A percentile compares a stretch with the other conserved stretches of the same genome.
These are phyloP conservation scores for Dryoscopus gambensis DNA, from an alignment of 2,113 vertebrate genomes.

Conservation along the genomic window DNA sequence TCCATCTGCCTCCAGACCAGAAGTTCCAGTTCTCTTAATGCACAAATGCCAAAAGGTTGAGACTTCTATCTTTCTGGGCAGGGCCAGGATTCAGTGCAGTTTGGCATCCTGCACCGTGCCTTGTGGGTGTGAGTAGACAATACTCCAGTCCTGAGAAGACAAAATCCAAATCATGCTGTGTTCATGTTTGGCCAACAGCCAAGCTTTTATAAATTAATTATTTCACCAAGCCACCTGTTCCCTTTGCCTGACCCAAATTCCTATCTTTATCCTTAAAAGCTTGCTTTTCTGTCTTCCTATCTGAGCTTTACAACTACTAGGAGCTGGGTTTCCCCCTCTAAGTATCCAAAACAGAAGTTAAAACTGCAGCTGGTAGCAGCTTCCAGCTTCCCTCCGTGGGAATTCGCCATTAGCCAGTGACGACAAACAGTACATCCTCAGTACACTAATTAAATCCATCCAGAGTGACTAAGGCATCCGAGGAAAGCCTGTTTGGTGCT, in stretches of 20 bases:
- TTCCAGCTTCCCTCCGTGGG: neutral
- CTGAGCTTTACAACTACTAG: neutral
- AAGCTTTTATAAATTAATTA: constrained; percentile 17
- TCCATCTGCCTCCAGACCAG: neutral
- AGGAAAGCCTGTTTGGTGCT: neutral
- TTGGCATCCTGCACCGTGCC: neutral
- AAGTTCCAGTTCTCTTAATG: neutral
- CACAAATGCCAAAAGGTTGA: neutral
- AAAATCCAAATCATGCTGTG: neutral
- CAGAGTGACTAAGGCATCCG: neutral
- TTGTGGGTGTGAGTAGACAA: neutral
- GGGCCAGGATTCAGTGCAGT: neutral
- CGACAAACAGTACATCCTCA: neutral
- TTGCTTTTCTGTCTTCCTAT: neutral
- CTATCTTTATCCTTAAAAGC: neutral
- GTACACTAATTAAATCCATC: neutral
- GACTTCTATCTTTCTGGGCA: neutral
- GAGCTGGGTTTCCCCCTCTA: neutral
- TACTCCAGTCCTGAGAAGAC: neutral
- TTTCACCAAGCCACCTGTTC: constrained; percentile 9
- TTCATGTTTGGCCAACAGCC: neutral
- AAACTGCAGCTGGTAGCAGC: neutral
- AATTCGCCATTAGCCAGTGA: neutral
- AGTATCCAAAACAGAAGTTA: neutral
- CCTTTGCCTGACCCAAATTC: neutral